Conservation (phyloP, 2,797 vertebrate genomes). For the Sylvilagus floridanus region DNA sequence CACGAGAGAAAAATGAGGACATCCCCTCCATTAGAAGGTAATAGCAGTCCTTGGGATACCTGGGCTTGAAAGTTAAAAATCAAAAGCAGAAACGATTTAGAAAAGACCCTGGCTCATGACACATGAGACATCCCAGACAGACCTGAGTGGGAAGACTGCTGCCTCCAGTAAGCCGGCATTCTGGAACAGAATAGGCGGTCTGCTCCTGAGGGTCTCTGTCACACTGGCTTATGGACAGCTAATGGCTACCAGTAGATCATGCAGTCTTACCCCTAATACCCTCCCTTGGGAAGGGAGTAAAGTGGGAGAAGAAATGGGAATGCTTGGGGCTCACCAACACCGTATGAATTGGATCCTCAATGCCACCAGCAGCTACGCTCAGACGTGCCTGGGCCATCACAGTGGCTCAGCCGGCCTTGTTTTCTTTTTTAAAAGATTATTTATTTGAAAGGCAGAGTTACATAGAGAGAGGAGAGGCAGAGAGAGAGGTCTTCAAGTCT, state of each 20-base stretch:
- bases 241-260: neutral
- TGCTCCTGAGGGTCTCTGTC: neutral
- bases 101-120: neutral
- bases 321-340: no score
- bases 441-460: no score
- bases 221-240: neutral
- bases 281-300: neutral
- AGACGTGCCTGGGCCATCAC: neutral
- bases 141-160: neutral
- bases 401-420: neutral
- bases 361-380: no score
- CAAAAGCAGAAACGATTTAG: neutral
- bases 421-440: no score
- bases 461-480: no score
- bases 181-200: neutral
- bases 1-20: no score
- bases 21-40: neutral
- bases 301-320: neutral
- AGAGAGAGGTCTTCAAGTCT: no score
- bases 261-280: neutral
- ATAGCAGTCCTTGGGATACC: neutral
- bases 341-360: rapidly evolving
- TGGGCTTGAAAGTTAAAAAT: neutral
- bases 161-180: neutral
- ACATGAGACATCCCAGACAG: neutral